These are phyloP conservation scores for Telmatochromis brichardi DNA, from an alignment of 2,113 vertebrate genomes.

Conservation along the genomic window DNA sequence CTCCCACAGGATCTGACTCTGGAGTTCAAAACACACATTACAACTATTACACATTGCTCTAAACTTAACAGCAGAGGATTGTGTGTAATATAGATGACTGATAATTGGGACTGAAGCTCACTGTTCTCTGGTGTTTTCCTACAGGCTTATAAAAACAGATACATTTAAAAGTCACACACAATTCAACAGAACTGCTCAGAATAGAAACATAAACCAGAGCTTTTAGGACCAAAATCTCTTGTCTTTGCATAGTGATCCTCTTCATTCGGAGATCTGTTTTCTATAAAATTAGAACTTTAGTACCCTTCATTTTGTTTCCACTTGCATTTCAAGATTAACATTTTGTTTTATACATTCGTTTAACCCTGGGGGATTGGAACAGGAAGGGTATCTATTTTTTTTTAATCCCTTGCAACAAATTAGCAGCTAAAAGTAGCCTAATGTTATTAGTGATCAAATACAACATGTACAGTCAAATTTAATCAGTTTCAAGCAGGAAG, in stretches of 20 bases:
- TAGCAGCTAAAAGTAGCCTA: not conserved
- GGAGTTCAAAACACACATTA: not conserved
- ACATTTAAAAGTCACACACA: not conserved
- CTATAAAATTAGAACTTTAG: not conserved
- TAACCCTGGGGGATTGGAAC: not conserved
- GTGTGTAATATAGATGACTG: not conserved
- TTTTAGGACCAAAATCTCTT: not conserved
- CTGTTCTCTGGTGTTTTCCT: not conserved
- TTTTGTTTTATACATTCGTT: not conserved
- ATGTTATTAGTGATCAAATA: not conserved
- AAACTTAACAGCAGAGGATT: not conserved
- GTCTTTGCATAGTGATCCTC: not conserved
- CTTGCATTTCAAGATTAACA: not conserved
- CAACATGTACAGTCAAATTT: not conserved
- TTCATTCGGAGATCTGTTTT: not conserved
- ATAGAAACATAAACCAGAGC: not conserved
- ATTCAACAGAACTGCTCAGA: not conserved
- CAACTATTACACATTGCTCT: not conserved
- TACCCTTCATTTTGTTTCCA: not conserved
- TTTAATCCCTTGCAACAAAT: not conserved
- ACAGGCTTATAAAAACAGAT: not conserved
- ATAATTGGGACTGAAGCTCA: not conserved
- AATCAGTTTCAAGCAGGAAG: not conserved
- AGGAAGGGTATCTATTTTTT: not conserved
- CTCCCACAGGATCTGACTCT: not conserved